These are phyloP conservation scores for Molothrus ater DNA, from an alignment of 2,797 vertebrate genomes.

Conservation along the genomic window DNA sequence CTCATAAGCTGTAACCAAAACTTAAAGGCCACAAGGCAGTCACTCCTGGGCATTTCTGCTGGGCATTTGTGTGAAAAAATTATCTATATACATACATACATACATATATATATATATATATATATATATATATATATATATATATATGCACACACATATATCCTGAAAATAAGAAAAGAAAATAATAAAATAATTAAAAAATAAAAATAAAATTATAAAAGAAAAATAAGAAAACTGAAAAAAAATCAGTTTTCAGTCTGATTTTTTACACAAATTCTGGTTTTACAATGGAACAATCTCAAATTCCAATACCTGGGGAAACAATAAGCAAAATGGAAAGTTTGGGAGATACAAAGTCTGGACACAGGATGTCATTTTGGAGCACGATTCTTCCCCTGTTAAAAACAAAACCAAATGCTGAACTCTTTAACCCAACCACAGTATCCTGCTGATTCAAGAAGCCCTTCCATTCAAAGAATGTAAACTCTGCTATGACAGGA, in stretches of 20 bases:
- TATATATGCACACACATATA: too few relatives aligned
- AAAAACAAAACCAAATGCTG: conserved; percentile 42
- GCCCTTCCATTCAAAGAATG: conserved; percentile 16
- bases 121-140: too few relatives aligned
- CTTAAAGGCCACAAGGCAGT: not conserved
- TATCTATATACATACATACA: too few relatives aligned
- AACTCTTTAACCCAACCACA: conserved; percentile 2
- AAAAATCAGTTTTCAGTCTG: not conserved
- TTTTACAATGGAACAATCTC: not conserved
- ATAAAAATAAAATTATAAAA: too few relatives aligned
- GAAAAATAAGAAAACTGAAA: too few relatives aligned
- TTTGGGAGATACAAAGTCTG: not conserved
- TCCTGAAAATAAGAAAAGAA: not conserved
- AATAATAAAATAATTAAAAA: too few relatives aligned
- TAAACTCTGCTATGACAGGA: conserved; percentile 28
- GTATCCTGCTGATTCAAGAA: conserved; percentile 8
- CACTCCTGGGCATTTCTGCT: not conserved
- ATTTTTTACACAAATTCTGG: not conserved
- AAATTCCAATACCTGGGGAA: not conserved
- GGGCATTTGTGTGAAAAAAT: not conserved
- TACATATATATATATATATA: too few relatives aligned
- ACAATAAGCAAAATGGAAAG: not conserved
- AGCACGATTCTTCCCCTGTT: not conserved
- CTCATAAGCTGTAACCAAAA: not conserved
- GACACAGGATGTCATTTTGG: not conserved